Percentiles rank a stretch among this genome's conserved stretches.
These are phyloP conservation scores for Serinus canaria DNA, from an alignment of 2,113 vertebrate genomes.

Conservation along the genomic window DNA sequence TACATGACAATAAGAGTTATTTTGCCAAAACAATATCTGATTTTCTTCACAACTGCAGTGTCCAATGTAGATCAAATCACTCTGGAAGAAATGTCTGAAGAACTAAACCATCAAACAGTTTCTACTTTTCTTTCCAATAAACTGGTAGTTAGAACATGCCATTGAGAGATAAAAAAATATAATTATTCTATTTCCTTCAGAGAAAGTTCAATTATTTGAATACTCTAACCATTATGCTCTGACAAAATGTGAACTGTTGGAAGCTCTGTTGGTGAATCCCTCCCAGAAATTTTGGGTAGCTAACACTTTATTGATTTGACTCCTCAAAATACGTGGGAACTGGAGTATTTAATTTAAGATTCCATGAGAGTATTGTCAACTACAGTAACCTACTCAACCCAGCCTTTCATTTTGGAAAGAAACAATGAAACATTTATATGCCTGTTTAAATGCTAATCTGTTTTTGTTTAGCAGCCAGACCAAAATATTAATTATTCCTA, in stretches of 20 bases:
- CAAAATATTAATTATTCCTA: slow-evolving; percentile 61
- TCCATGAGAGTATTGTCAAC: not conserved
- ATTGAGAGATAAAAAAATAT: not conserved
- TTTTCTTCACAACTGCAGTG: not conserved
- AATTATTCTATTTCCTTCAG: not conserved
- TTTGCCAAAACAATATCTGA: not conserved
- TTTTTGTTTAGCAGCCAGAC: slow-evolving; percentile 46
- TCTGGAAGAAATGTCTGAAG: not conserved
- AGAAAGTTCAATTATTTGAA: not conserved
- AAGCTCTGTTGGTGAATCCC: not conserved
- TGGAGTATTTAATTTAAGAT: not conserved
- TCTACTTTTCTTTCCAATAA: not conserved
- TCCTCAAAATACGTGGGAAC: not conserved
- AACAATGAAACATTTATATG: slow-evolving; percentile 43
- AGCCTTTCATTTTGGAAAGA: not conserved
- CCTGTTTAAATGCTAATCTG: slow-evolving; percentile 61
- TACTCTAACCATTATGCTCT: not conserved
- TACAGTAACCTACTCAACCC: not conserved
- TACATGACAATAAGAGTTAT: not conserved
- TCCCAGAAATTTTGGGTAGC: not conserved
- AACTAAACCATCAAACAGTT: not conserved
- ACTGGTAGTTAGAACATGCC: not conserved
- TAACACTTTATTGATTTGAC: not conserved
- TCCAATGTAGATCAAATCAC: not conserved
- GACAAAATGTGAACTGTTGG: not conserved